A percentile compares a stretch with the other conserved stretches of the same genome.
phyloP scores from a whole-genome alignment of 2,113 vertebrate species.

The Archilochus colubris region DNA sequence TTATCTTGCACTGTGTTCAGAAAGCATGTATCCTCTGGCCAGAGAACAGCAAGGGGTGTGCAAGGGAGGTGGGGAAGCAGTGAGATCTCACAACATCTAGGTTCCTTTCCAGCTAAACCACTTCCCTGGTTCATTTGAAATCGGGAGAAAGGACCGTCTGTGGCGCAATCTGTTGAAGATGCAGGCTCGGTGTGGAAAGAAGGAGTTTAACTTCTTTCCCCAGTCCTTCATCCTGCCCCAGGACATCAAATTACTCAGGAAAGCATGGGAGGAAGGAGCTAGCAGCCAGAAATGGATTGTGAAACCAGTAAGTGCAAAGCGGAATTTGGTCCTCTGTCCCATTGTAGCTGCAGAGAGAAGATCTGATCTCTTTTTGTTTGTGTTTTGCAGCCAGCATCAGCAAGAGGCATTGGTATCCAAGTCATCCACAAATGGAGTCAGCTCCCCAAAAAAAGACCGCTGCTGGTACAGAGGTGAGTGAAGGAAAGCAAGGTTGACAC shows the following conservation, averaged over 20 bases:
- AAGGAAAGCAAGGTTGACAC: neutral
- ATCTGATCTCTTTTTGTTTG: neutral
- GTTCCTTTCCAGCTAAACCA: conserved; percentile 87
- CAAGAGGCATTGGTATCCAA: conserved; percentile 95
- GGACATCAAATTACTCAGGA: conserved; percentile 90
- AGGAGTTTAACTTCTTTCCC: conserved; percentile 94
- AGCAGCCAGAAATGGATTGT: conserved; percentile 94
- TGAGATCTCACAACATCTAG: neutral
- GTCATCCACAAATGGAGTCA: conserved; percentile 99
- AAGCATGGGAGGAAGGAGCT: conserved; percentile 89
- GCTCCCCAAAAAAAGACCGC: conserved; percentile 90
- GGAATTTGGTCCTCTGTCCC: neutral
- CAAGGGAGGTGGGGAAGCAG: neutral
- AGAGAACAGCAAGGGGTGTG: neutral
- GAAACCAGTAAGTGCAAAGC: conserved; percentile 86
- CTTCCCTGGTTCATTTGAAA: conserved; percentile 97
- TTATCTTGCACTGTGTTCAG: neutral
- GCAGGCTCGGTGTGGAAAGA: conserved; percentile 89
- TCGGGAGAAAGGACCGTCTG: conserved; percentile 94
- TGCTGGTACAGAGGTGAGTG: conserved; percentile 95
- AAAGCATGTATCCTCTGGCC: neutral
- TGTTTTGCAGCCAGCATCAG: conserved; percentile 88
- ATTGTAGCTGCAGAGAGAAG: neutral
- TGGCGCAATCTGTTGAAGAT: conserved; percentile 96
- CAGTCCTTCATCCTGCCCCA: conserved; percentile 95